These are phyloP conservation scores for Tetramorium bicarinatum DNA, from an alignment of 2,888 invertebrate genomes.

Conservation along the genomic window DNA sequence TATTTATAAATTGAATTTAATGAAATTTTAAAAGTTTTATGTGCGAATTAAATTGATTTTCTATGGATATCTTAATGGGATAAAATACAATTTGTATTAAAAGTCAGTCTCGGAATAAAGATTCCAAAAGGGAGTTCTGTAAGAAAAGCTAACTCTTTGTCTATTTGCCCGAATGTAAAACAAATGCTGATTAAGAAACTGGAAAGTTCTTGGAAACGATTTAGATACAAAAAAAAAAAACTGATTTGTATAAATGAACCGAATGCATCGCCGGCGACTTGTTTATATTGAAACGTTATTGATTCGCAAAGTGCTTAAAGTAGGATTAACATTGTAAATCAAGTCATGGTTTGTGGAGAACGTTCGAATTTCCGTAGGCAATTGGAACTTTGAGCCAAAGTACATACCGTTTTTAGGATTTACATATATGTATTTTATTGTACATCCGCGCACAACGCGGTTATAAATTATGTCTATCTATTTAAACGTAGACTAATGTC, in stretches of 20 bases:
- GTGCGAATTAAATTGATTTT: constrained; percentile 17
- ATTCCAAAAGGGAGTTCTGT: not conserved
- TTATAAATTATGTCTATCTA: constrained; percentile 28
- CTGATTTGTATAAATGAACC: not conserved
- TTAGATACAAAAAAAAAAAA: not conserved
- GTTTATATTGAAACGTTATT: constrained; percentile 18
- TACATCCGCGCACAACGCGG: not conserved
- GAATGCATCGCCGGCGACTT: not conserved
- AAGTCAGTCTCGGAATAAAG: not conserved
- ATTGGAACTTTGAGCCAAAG: constrained; percentile 64
- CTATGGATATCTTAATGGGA: not conserved
- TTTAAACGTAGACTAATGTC: constrained; percentile 29
- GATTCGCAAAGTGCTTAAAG: constrained; percentile 43
- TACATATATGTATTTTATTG: constrained; percentile 37
- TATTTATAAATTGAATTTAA: not conserved
- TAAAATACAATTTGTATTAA: not conserved
- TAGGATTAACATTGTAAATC: constrained; percentile 38
- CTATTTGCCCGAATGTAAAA: not conserved
- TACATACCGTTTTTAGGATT: constrained; percentile 52
- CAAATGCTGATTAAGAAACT: not conserved
- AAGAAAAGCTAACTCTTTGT: not conserved
- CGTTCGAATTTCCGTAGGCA: constrained; percentile 45
- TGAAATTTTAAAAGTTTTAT: not conserved
- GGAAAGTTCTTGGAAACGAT: not conserved
- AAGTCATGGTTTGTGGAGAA: constrained; percentile 1